phyloP scores from a whole-genome alignment of 2,888 invertebrate genomes.

The Drosophila dives region DNA sequence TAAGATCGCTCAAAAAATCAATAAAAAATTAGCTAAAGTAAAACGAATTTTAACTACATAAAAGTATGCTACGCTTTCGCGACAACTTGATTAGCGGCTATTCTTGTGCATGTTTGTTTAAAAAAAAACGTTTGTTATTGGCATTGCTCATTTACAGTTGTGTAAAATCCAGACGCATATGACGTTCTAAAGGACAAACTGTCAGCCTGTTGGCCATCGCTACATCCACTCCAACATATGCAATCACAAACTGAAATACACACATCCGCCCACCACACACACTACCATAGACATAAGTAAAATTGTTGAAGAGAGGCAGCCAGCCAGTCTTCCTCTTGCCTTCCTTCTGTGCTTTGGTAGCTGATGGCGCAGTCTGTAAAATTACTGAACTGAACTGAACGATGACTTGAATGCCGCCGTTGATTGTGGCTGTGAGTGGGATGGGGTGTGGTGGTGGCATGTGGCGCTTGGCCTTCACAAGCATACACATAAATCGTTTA shows the following conservation, averaged over 20 bases:
- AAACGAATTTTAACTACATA: background rate
- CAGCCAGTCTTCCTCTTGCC: slow-evolving; percentile 39
- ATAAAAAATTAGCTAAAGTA: background rate
- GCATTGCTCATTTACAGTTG: slow-evolving; percentile 31
- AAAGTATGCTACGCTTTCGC: slow-evolving; percentile 38
- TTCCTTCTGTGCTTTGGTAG: slow-evolving; percentile 65
- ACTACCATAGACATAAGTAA: background rate
- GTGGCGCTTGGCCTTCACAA: slow-evolving; percentile 63
- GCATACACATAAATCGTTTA: slow-evolving; percentile 78
- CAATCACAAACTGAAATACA: slow-evolving; percentile 67
- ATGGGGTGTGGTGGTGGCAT: slow-evolving; percentile 27
- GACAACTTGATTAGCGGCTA: slow-evolving; percentile 27
- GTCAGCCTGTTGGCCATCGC: slow-evolving; percentile 43
- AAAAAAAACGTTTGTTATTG: slow-evolving; percentile 36
- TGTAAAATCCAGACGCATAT: slow-evolving; percentile 3
- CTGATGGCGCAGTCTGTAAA: slow-evolving; percentile 76
- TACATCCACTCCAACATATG: slow-evolving; percentile 62
- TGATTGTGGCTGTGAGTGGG: slow-evolving; percentile 26
- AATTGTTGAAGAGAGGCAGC: slow-evolving; percentile 17
- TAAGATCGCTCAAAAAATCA: background rate
- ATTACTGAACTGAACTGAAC: slow-evolving; percentile 81
- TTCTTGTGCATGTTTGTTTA: slow-evolving; percentile 23
- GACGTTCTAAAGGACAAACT: slow-evolving; percentile 29
- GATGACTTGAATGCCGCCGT: slow-evolving; percentile 74
- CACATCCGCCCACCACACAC: slow-evolving; percentile 23